Evolutionary conservation across 2,113 vertebrate genomes (phyloP).

Genomic region (Cryptotis parvus): DNA sequence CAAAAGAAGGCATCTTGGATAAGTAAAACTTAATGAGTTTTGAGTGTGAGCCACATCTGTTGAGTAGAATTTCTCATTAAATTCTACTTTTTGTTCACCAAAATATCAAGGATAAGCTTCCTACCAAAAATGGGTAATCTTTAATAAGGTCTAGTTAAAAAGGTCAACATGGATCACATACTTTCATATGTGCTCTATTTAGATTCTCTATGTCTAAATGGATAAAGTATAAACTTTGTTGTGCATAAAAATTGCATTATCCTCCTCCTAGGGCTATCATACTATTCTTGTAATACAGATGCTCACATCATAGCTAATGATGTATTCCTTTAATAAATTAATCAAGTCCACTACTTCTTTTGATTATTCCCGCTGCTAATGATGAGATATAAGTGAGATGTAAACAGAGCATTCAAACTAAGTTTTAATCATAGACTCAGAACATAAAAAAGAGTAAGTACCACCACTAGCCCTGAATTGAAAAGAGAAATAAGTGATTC

Average conservation of each 20-base stretch:
- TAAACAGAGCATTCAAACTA: not conserved
- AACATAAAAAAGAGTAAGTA: not conserved
- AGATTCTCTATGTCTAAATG: slow-evolving; percentile 4
- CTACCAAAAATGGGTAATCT: not conserved
- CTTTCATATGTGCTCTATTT: slow-evolving; percentile 9
- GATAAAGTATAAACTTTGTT: not conserved
- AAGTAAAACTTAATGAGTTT: not conserved
- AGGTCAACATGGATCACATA: slow-evolving; percentile 22
- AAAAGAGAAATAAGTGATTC: not conserved
- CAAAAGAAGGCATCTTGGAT: not conserved
- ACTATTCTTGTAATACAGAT: not conserved
- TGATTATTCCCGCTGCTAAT: not conserved
- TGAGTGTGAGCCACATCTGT: not conserved
- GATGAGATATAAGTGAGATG: not conserved
- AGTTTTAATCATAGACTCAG: not conserved
- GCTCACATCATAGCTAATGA: not conserved
- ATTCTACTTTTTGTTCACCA: not conserved
- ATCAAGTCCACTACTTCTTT: not conserved
- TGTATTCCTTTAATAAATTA: not conserved
- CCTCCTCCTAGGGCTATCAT: not conserved
- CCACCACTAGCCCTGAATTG: too few species aligned
- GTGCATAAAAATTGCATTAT: too few species aligned
- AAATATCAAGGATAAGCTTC: not conserved
- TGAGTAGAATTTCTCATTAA: slow-evolving; percentile 37
- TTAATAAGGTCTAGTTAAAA: slow-evolving; percentile 31